A percentile compares a stretch with the other conserved stretches of the same genome.
Evolutionary conservation across 2,888 invertebrate species (phyloP).

Genomic region (Cataglyphis cursor): DNA sequence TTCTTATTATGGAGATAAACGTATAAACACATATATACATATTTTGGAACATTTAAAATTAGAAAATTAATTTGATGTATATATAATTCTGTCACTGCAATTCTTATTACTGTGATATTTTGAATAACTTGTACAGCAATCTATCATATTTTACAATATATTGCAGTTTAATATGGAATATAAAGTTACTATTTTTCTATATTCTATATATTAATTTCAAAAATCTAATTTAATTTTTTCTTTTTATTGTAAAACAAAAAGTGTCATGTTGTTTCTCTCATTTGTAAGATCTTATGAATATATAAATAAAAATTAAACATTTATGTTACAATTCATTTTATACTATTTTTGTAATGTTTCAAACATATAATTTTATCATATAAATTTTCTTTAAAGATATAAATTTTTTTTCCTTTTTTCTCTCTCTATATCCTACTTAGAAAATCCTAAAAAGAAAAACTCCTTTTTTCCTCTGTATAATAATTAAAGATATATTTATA

Average conservation of each 20-base stretch:
- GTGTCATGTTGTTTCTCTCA: conserved; percentile 10
- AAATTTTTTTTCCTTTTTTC: not conserved
- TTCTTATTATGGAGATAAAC: conserved; percentile 4
- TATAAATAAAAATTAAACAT: conserved; percentile 8
- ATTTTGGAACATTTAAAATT: conserved; percentile 18
- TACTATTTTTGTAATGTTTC: conserved; percentile 8
- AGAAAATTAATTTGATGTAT: conserved; percentile 29
- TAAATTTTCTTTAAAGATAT: not conserved
- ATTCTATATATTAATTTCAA: conserved; percentile 11
- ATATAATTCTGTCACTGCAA: conserved; percentile 17
- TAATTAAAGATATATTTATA: not conserved
- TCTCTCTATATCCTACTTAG: not conserved
- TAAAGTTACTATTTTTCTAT: conserved; percentile 9
- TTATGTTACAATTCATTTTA: conserved; percentile 4
- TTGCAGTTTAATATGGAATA: conserved; percentile 41
- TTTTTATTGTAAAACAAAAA: conserved; percentile 9
- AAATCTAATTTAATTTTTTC: conserved; percentile 4
- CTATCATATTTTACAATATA: conserved; percentile 46
- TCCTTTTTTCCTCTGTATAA: not conserved
- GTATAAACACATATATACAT: not conserved
- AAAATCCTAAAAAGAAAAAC: too few relatives aligned
- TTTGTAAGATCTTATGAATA: conserved; percentile 21
- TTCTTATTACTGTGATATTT: conserved; percentile 47
- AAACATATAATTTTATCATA: not conserved
- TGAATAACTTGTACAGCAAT: conserved; percentile 41